These are phyloP conservation scores for Sebastes taczanowskii DNA, from an alignment of 2,797 vertebrate species.

Conservation along the genomic window DNA sequence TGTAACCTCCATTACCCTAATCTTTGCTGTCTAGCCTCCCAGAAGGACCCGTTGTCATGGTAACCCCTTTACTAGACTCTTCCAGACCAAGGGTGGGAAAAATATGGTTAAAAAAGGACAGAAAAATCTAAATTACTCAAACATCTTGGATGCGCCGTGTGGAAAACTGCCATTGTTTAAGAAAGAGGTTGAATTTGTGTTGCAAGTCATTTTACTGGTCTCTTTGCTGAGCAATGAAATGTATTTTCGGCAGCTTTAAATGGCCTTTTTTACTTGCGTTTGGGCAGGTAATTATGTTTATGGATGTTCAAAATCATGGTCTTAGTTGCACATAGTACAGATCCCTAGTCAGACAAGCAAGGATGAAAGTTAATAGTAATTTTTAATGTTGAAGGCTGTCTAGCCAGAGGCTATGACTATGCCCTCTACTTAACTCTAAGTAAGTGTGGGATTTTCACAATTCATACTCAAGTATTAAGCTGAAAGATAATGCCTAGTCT, in stretches of 20 bases:
- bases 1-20: conserved; percentile 92
- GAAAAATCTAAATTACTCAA: conserved; percentile 73
- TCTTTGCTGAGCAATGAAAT: conserved; percentile 13
- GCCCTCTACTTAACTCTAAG: conserved; percentile 1
- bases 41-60: conserved; percentile 88
- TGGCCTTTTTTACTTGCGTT: conserved; percentile 27
- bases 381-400: background rate
- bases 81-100: conserved; percentile 83
- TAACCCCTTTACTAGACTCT: conserved; percentile 85
- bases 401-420: background rate
- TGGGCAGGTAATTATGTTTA: conserved; percentile 14
- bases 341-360: conserved; percentile 8
- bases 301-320: conserved; percentile 11
- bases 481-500: background rate
- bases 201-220: conserved; percentile 14
- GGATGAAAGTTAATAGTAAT: conserved; percentile 1
- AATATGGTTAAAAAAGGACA: conserved; percentile 74
- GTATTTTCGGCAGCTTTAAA: conserved; percentile 29
- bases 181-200: conserved; percentile 29
- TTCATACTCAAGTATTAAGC: background rate
- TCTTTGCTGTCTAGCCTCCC: conserved; percentile 90
- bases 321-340: background rate
- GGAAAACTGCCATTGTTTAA: conserved; percentile 47
- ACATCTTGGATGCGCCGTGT: conserved; percentile 46
- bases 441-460: conserved; percentile 6